These are phyloP conservation scores for Helobdella robusta DNA, from an alignment of 2,888 invertebrate species.

Conservation along the genomic window DNA sequence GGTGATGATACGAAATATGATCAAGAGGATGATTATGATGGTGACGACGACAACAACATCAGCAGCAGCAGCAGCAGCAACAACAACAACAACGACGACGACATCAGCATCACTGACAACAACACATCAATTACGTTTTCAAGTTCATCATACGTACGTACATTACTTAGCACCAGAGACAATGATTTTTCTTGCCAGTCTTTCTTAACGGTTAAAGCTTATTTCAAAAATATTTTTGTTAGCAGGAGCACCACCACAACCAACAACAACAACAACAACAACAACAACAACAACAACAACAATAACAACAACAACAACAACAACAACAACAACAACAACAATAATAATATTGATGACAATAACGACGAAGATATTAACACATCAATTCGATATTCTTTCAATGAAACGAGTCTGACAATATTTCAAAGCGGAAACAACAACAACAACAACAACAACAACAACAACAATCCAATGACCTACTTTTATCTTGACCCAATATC, in stretches of 20 bases:
- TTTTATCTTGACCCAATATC: conserved; percentile 63
- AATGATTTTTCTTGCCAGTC: too few species aligned
- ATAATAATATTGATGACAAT: not conserved
- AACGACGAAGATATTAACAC: not conserved
- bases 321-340: not conserved
- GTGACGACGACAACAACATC: not conserved
- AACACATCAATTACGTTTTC: too few species aligned
- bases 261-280: too few species aligned
- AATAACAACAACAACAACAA: not conserved
- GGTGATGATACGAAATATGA: not conserved
- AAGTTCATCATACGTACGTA: too few species aligned
- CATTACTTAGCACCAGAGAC: not conserved
- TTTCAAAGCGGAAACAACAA: not conserved
- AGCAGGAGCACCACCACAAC: too few species aligned
- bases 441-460: not conserved
- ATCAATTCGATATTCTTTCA: too few species aligned
- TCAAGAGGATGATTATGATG: not conserved
- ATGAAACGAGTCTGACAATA: too few species aligned
- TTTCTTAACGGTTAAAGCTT: too few species aligned
- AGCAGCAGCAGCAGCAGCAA: not conserved
- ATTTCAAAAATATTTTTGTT: not conserved
- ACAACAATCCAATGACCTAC: conserved; percentile 49
- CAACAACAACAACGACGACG: too few species aligned
- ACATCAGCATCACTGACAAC: too few species aligned
- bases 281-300: not conserved